Evolutionary conservation across 2,797 vertebrate genomes (phyloP), one percentile per base, ranked within the genome.

Genomic region (Melanitta fusca): DNA sequence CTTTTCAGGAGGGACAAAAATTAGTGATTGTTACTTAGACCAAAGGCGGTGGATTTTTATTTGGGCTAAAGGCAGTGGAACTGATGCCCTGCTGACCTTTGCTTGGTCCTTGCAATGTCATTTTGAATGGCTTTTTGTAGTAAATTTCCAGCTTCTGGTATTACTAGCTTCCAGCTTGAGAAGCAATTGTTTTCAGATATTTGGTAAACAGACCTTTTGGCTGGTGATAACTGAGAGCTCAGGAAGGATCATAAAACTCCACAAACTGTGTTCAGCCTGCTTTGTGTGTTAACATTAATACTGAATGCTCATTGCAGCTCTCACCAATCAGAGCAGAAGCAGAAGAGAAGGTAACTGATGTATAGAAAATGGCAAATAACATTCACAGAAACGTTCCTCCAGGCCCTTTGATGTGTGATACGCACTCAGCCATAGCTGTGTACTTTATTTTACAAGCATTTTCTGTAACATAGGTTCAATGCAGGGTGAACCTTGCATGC

Each of bases 341-440:
- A 64, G 57, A 87, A 69, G 43, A 64, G 51, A 60, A 80, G 71
- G 6, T 13, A 91, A 85, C 16, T 1, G 1, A 19, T 16, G 10
- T 38, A 69, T 32, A 45, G 8, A 65, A 51, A 72, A 53, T 8
- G 4, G n/a, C 62, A 61, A 47, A 60, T 1, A 83, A 17, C 16
- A 43, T 80, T 74, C 49, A 28, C 13, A 32, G 83, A 57, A 36
- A 30, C n/a, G 27, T 39, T 13, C 21, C 18, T 73, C 22, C 38
- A 88, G 36, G 83, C 8, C 10, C 25, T 72, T 64, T 34, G 19
- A 51, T 22, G 25, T 17, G 17, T 17, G 28, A 49, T 47, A 14
- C 0, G 13, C 11, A 3, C 25, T 85, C 24, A 75, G 0, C 11
- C 32, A 28, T 16, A 70, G 64, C 32, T 32, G 6, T 6, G 13